Base-by-base conservation (phyloP, 35 echinoderm and acorn worm species). In the Lytechinus variegatus region DNA sequence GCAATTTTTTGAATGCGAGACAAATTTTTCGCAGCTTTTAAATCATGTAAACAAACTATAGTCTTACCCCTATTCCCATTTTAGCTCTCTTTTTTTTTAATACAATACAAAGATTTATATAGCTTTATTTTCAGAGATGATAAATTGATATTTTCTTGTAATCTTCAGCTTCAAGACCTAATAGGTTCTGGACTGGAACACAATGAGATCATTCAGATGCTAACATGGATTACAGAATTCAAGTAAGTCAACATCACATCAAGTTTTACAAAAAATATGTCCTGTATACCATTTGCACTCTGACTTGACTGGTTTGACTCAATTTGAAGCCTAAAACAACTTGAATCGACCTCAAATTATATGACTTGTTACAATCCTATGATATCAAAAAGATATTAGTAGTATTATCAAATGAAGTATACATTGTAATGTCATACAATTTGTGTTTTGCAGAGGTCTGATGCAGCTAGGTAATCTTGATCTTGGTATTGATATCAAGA, bases 141-240 rank as follows among this genome's bases (percentile, higher is more conserved):
- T 79, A 24, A 24, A 79, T 79, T 6, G 7, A 79, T 14, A 4
- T 79, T 24, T n/a, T 79, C 19, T 24, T 79, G 66, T 79, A n/a
- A 7, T 51, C 57, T 57, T 89, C 95, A 97, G 98, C 95, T 99
- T 28, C 95, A 97, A 97, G 97, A 99, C 27, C 94, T 97, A 95
- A 97, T 99, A 87, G 93, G 56, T 29, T 71, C 54, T 90, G 95
- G 94, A 4, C 94, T 98, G 87, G 95, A 98, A 95, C 95, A 97
- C 44, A 98, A 97, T 95, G 98, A 98, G 87, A 99, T 99, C 44
- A 97, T 99, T 16, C 96, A 95, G 54, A 86, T 99, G 24, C 94
- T 99, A 2, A 96, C 97, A 27, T 99, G 98, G 98, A 86, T 99
- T 4, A 96, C 96, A 55, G 98, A 99, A 94, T 99, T 97, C 94